Percentiles rank a stretch among this genome's conserved stretches.
These are phyloP conservation scores for Ornithoptera alexandrae DNA, from an alignment of 2,888 invertebrate genomes.

Conservation along the genomic window DNA sequence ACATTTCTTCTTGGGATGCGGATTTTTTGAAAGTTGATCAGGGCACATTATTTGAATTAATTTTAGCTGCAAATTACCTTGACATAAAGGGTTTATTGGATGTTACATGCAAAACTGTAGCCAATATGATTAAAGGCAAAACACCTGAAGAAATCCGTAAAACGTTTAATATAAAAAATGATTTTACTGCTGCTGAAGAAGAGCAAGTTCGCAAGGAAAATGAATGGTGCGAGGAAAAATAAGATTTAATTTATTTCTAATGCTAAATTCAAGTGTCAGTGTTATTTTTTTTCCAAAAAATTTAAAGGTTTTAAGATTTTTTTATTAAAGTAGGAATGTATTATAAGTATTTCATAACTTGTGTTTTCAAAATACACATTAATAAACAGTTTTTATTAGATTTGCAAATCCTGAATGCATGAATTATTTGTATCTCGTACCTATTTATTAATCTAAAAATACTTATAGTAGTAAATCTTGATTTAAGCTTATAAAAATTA, in stretches of 20 bases:
- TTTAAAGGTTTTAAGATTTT: not conserved
- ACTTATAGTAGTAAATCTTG: not conserved
- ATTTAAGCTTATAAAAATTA: too few relatives aligned
- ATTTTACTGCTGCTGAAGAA: conserved; percentile 97
- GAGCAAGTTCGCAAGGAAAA: conserved; percentile 98
- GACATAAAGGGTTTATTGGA: conserved; percentile 97
- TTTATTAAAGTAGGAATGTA: not conserved
- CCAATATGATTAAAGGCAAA: conserved; percentile 99
- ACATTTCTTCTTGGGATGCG: conserved; percentile 99
- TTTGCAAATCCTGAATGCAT: not conserved
- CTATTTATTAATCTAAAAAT: not conserved
- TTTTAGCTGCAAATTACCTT: conserved; percentile 97
- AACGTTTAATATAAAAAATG: conserved; percentile 98
- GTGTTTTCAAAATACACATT: not conserved
- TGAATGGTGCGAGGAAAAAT: conserved; percentile 96
- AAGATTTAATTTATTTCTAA: conserved; percentile 34
- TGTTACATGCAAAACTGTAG: conserved; percentile 98
- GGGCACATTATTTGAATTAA: conserved; percentile 96
- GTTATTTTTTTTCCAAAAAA: not conserved
- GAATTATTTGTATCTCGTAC: not conserved
- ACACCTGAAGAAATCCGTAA: conserved; percentile 98
- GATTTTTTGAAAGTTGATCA: conserved; percentile 99
- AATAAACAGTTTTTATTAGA: not conserved
- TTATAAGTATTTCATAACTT: not conserved
- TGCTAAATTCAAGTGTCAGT: conserved; percentile 5